Conservation (phyloP, 2,113 vertebrate species). For the Vulpes ferrilata region DNA sequence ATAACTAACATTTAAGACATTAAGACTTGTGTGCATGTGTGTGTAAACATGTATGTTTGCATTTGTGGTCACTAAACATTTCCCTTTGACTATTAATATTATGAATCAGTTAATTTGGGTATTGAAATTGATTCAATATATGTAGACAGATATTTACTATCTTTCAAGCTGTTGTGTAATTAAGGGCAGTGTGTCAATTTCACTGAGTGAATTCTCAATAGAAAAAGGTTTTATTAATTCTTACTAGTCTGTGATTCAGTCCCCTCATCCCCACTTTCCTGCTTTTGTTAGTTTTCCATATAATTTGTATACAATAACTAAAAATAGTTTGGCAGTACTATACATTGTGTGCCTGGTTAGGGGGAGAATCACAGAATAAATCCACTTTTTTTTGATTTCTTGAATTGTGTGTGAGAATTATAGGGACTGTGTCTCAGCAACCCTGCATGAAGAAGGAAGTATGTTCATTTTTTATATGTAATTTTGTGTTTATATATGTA, state of each 20-base stretch:
- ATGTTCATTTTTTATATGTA: neutral
- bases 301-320: conserved; percentile 33
- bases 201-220: conserved; percentile 63
- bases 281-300: conserved; percentile 46
- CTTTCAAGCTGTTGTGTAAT: conserved; percentile 25
- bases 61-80: conserved; percentile 31
- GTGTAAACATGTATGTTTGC: neutral
- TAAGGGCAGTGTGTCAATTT: neutral
- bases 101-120: conserved; percentile 51
- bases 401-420: neutral
- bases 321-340: conserved; percentile 38
- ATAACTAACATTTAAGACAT: conserved; percentile 55
- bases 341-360: neutral
- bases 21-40: neutral
- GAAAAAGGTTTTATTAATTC: conserved; percentile 51
- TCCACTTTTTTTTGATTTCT: conserved; percentile 49
- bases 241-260: neutral
- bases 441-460: neutral
- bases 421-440: neutral
- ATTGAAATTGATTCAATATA: conserved; percentile 59
- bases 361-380: conserved; percentile 12
- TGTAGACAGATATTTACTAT: conserved; percentile 8
- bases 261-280: neutral
- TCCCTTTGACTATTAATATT: neutral
- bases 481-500: neutral